Evolutionary conservation across 2,113 vertebrate species (phyloP).

Genomic region (Atrichornis clamosus): DNA sequence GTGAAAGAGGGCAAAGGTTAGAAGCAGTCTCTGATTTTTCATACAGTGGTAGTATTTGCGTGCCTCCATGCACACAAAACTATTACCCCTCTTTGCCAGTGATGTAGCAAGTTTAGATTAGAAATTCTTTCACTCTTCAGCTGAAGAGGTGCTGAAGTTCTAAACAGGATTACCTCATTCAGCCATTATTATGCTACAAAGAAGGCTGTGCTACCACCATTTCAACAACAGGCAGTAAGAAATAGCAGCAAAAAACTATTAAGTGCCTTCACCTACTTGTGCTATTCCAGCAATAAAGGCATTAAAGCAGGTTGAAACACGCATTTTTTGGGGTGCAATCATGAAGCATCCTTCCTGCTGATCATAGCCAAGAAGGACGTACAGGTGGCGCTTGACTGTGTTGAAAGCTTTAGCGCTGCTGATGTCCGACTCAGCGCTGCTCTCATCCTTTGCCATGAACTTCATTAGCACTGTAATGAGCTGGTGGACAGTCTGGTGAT

Average conservation of each 20-base stretch:
- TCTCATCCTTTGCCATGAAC: constrained; percentile 97
- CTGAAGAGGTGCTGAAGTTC: not conserved
- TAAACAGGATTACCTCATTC: not conserved
- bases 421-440: constrained; percentile 92
- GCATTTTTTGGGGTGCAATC: constrained; percentile 98
- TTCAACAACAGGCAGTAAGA: not conserved
- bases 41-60: not conserved
- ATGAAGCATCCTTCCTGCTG: constrained; percentile 99
- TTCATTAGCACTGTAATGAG: constrained; percentile 98
- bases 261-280: constrained; percentile 77
- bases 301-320: constrained; percentile 96
- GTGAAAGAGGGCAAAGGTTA: not conserved
- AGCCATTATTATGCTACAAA: not conserved
- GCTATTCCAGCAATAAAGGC: constrained; percentile 96
- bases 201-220: not conserved
- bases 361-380: constrained; percentile 92
- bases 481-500: constrained; percentile 98
- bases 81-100: not conserved
- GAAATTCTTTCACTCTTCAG: not conserved
- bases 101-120: not conserved
- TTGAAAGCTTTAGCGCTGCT: constrained; percentile 98
- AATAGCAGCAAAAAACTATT: not conserved
- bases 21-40: not conserved
- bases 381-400: constrained; percentile 94
- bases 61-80: not conserved